Evolutionary conservation across 2,888 invertebrate genomes (phyloP).

Genomic region (Smittia aterrima): DNA sequence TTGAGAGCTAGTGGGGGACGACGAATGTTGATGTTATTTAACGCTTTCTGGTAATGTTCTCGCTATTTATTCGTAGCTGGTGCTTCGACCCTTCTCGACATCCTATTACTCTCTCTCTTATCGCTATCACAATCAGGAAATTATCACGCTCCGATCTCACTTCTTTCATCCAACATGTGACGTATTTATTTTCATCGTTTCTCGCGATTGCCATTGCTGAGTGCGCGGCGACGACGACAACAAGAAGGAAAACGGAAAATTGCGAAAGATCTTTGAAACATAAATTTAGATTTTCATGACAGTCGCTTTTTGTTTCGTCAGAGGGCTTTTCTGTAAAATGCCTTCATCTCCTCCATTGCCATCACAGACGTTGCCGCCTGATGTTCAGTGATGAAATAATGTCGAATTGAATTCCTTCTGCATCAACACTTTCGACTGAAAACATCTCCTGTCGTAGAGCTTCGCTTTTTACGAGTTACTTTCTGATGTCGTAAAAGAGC

Average conservation of each 20-base stretch:
- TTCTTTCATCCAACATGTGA: slow-evolving; percentile 23
- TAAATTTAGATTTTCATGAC: slow-evolving; percentile 34
- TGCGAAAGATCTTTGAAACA: slow-evolving; percentile 4
- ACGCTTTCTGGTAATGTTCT: slow-evolving; percentile 32
- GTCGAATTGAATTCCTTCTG: slow-evolving; percentile 54
- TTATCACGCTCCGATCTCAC: slow-evolving; percentile 6
- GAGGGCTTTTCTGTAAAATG: slow-evolving; percentile 18
- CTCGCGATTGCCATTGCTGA: background rate
- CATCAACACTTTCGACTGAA: slow-evolving; percentile 50
- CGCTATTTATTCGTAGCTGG: slow-evolving; percentile 31
- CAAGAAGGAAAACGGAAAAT: background rate
- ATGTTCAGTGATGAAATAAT: slow-evolving; percentile 40
- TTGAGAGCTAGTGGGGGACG: background rate
- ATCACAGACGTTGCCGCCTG: too few species aligned
- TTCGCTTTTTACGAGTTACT: slow-evolving; percentile 4
- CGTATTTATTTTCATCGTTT: slow-evolving; percentile 34
- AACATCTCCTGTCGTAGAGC: slow-evolving; percentile 11
- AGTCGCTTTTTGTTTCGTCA: background rate
- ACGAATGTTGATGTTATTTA: slow-evolving; percentile 38
- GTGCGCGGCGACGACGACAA: background rate
- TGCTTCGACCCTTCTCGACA: slow-evolving; percentile 24
- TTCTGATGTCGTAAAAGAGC: slow-evolving; percentile 21
- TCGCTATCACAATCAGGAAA: slow-evolving; percentile 33
- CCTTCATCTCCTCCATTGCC: background rate
- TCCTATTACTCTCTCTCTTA: slow-evolving; percentile 32